Evolutionary conservation across 53 echinoderm and acorn worm genomes (phyloP).

Genomic region (Patiria pectinifera): DNA sequence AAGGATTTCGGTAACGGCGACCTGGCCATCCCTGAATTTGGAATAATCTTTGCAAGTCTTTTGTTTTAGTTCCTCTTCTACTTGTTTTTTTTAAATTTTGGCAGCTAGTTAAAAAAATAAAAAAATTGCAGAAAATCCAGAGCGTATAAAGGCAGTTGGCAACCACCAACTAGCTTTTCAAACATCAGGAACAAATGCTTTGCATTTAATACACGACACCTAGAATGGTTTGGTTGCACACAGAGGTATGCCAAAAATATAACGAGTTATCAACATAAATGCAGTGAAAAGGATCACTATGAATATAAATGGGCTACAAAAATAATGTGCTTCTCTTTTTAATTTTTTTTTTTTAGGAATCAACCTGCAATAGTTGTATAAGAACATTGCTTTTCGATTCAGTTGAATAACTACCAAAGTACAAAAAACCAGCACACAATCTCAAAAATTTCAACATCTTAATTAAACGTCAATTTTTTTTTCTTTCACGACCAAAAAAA

Average conservation of each 20-base stretch:
- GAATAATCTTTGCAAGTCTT: slow-evolving; percentile 46
- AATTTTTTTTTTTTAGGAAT: slow-evolving; percentile 63
- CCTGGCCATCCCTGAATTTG: slow-evolving; percentile 59
- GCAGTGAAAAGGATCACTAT: slow-evolving; percentile 69
- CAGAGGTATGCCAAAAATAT: slow-evolving; percentile 69
- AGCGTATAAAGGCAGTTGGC: slow-evolving; percentile 45
- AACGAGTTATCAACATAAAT: slow-evolving; percentile 71
- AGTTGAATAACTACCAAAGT: slow-evolving; percentile 65
- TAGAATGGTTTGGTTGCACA: slow-evolving; percentile 65
- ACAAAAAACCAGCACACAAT: slow-evolving; percentile 81
- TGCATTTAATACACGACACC: slow-evolving; percentile 54
- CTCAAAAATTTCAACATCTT: slow-evolving; percentile 73
- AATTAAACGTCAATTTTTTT: slow-evolving; percentile 76
- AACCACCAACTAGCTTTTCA: slow-evolving; percentile 27
- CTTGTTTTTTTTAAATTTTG: slow-evolving; percentile 48
- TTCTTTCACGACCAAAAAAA: slow-evolving; percentile 75
- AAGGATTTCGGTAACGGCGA: slow-evolving; percentile 21
- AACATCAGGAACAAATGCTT: slow-evolving; percentile 63
- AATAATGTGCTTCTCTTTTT: slow-evolving; percentile 70
- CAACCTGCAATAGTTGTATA: slow-evolving; percentile 68
- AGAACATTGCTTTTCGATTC: slow-evolving; percentile 70
- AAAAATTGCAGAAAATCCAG: slow-evolving; percentile 58
- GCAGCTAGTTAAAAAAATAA: slow-evolving; percentile 67
- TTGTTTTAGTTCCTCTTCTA: slow-evolving; percentile 28
- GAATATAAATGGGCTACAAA: slow-evolving; percentile 75